Conservation (phyloP, 2,888 invertebrate species). For the Diaprepes abbreviatus region DNA sequence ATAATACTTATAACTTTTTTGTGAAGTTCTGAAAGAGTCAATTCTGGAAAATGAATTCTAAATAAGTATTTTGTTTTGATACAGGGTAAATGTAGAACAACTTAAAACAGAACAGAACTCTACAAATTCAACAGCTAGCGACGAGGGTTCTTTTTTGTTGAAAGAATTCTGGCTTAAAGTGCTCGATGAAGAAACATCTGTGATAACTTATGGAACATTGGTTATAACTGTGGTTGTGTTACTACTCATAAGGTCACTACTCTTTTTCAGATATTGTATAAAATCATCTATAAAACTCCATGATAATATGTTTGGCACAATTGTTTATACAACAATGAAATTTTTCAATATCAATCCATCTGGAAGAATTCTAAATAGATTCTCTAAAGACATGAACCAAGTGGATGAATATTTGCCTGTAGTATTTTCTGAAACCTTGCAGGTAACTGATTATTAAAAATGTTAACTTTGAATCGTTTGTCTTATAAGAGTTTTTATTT, state of each 20-base stretch:
- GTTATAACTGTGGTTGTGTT: constrained; percentile 62
- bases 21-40: too few relatives aligned
- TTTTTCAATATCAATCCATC: constrained; percentile 80
- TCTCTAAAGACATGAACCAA: constrained; percentile 79
- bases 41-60: too few relatives aligned
- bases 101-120: neutral
- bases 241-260: constrained; percentile 67
- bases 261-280: constrained; percentile 71
- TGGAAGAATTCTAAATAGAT: constrained; percentile 77
- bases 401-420: constrained; percentile 71
- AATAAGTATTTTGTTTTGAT: neutral
- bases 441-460: too few relatives aligned
- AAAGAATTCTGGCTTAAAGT: constrained; percentile 17
- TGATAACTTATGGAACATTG: constrained; percentile 62
- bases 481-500: constrained; percentile 27
- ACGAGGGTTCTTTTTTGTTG: neutral
- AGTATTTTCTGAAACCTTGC: constrained; percentile 69
- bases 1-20: too few relatives aligned
- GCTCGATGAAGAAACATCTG: constrained; percentile 56
- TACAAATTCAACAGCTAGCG: neutral
- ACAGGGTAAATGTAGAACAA: constrained; percentile 31
- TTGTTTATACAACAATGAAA: constrained; percentile 71
- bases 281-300: constrained; percentile 72
- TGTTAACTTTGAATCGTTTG: neutral
- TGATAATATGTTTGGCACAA: constrained; percentile 32